These are phyloP conservation scores for Petrocephalus microphthalmus DNA, from an alignment of 2,113 vertebrate genomes.

Conservation along the genomic window DNA sequence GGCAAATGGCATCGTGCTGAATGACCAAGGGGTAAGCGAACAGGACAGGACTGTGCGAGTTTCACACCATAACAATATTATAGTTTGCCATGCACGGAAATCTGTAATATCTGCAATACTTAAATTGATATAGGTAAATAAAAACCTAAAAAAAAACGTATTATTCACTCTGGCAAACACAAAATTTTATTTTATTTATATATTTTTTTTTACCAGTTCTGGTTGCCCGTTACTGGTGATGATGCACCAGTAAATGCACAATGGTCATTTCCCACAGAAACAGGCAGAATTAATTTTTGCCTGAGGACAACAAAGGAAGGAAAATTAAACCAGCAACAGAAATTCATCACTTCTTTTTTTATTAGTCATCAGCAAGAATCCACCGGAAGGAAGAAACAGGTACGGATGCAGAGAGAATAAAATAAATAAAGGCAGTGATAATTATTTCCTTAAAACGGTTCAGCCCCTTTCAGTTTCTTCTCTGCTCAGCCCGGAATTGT, in stretches of 20 bases:
- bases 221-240: not conserved
- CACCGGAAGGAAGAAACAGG: not conserved
- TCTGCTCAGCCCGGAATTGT: not conserved
- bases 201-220: slow-evolving; percentile 3
- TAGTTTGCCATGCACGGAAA: not conserved
- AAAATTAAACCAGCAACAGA: not conserved
- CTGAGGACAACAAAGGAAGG: not conserved
- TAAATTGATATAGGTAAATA: not conserved
- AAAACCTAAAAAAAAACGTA: not conserved
- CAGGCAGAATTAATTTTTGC: not conserved
- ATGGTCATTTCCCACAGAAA: not conserved
- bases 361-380: not conserved
- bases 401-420: not conserved
- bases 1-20: not conserved
- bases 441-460: not conserved
- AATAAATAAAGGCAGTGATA: slow-evolving; percentile 17
- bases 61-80: not conserved
- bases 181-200: not conserved
- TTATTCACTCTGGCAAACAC: not conserved
- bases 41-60: not conserved
- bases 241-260: not conserved
- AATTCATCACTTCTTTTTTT: slow-evolving; percentile 10
- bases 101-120: not conserved
- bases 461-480: not conserved
- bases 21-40: not conserved